These are phyloP conservation scores for Phortica variegata DNA, from an alignment of 1,140 invertebrate genomes.

Conservation along the genomic window DNA sequence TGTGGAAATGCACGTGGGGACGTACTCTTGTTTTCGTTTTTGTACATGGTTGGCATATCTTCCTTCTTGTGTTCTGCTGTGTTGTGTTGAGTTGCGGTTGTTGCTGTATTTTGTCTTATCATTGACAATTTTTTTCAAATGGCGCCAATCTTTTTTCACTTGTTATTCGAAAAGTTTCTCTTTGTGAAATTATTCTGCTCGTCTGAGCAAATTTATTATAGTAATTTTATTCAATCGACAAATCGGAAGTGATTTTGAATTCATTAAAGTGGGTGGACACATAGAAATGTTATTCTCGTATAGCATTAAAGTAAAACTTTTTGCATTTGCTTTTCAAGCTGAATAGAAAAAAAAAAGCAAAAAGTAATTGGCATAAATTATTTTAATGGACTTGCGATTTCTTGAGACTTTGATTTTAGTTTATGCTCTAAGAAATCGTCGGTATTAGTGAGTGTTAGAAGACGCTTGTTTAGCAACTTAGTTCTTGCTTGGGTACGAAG, in stretches of 20 bases:
- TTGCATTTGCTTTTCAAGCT: too few relatives aligned
- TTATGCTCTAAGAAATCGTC: too few relatives aligned
- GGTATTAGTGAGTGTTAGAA: too few relatives aligned
- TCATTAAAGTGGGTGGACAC: slow-evolving; percentile 38
- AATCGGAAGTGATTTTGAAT: slow-evolving; percentile 56
- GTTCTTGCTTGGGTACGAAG: too few relatives aligned
- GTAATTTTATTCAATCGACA: slow-evolving; percentile 57
- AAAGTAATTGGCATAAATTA: too few relatives aligned
- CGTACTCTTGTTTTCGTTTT: slow-evolving; percentile 17
- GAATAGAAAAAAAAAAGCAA: too few relatives aligned
- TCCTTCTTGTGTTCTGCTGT: slow-evolving; percentile 17
- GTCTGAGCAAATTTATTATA: slow-evolving; percentile 44
- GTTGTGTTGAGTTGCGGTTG: background rate
- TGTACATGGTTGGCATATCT: slow-evolving; percentile 10
- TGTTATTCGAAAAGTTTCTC: slow-evolving; percentile 31
- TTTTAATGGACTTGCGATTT: too few relatives aligned
- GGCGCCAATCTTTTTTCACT: slow-evolving; percentile 54
- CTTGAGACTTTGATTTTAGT: too few relatives aligned
- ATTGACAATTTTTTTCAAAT: slow-evolving; percentile 53
- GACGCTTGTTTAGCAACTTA: too few relatives aligned
- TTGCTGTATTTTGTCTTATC: slow-evolving; percentile 25
- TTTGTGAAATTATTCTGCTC: slow-evolving; percentile 34
- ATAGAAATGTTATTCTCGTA: too few relatives aligned
- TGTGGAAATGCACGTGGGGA: slow-evolving; percentile 10
- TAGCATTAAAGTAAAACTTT: too few relatives aligned